Conservation (phyloP, 1,140 invertebrate genomes). For the Trichogramma pretiosum region DNA sequence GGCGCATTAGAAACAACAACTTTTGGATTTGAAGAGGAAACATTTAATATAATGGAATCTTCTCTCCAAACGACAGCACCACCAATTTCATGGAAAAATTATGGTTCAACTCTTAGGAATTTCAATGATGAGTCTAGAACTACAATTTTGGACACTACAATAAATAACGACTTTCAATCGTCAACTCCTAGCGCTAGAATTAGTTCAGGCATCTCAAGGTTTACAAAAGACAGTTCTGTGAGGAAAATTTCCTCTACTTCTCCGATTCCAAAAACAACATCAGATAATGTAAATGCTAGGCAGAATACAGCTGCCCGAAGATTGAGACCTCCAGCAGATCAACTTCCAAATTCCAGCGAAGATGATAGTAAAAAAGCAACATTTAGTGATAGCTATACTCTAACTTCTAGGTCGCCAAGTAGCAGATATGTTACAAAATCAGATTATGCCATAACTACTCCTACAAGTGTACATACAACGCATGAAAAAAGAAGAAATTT, state of each 20-base stretch:
- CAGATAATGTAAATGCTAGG: slow-evolving; percentile 6
- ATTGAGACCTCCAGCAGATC: slow-evolving; percentile 22
- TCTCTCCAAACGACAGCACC: slow-evolving; percentile 11
- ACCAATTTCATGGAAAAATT: slow-evolving; percentile 1
- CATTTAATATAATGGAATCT: slow-evolving; percentile 7
- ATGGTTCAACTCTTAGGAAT: not conserved
- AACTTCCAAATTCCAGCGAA: not conserved
- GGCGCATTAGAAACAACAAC: slow-evolving; percentile 3
- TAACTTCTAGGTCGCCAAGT: not conserved
- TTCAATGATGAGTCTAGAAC: not conserved
- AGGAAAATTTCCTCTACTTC: slow-evolving; percentile 21
- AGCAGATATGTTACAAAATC: not conserved
- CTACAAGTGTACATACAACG: slow-evolving; percentile 2
- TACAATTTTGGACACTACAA: slow-evolving; percentile 3
- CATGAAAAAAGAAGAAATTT: slow-evolving; percentile 28
- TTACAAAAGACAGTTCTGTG: slow-evolving; percentile 27
- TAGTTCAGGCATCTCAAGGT: too few species aligned
- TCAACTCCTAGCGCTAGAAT: not conserved
- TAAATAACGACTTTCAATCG: not conserved
- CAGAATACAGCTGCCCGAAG: slow-evolving; percentile 33
- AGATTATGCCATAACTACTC: slow-evolving; percentile 5
- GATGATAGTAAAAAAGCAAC: not conserved
- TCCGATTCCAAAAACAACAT: slow-evolving; percentile 6
- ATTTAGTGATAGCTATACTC: not conserved
- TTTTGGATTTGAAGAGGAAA: not conserved